Base-by-base conservation (phyloP, 1,140 invertebrate species). In the Camponotus vicinus region DNA sequence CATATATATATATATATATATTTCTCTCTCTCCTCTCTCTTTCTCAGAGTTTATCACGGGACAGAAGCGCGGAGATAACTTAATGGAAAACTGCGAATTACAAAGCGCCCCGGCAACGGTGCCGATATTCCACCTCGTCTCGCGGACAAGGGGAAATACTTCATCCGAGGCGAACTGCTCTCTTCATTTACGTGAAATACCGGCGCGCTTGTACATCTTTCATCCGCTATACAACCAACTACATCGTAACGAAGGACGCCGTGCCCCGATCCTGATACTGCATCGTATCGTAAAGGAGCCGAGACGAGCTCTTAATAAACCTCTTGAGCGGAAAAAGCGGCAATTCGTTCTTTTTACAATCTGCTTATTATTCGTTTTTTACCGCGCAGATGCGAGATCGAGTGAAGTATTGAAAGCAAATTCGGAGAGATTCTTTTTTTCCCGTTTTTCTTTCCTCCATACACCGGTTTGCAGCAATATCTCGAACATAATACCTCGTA, bases 11-110 rank as follows among this genome's bases (percentile, higher is more conserved):
- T 27, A 27, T 27, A 27, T 27, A 27, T 27, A 27, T 27, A 27
- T 27, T 8, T 80, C 6, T 66, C 42, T 32, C 77, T 3, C 11
- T 57, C 52, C 18, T 42, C 40, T 69, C 45, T 27, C 13, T 59
- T n/a, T 11, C 32, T 27, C 32, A 15, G 11, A 37, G 80, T 83
- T 83, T 83, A 71, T 75, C 59, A 49, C 80, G 63, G 70, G 70
- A 83, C 40, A 40, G 32, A 32, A 57, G 59, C 49, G 57, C 15
- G 21, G 55, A 52, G 49, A 86, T 86, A 75, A 89, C 85, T 86
- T 82, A 78, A 89, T 69, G 76, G 83, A 88, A 89, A 82, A 79
- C 57, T 55, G 52, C 52, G 75, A 85, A 85, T 89, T 86, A 88
- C 80, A 79, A 88, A 80, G 80, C 27, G 70, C 15, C 45, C 27